Conservation (phyloP, 1,140 invertebrate genomes). For the Phymastichus coffea region DNA sequence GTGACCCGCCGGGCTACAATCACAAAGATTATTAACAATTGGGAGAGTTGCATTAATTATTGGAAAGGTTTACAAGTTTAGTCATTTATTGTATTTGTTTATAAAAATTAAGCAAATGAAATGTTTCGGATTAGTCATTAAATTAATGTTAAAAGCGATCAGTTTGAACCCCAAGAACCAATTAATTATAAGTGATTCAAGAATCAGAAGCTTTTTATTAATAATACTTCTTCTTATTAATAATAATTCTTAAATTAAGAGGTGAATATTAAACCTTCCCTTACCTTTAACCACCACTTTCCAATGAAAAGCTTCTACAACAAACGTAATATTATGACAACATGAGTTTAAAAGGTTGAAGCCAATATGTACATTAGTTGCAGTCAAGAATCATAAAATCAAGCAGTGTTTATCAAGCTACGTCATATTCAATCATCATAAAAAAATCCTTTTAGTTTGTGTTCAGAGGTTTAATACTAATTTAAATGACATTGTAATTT, state of each 20-base stretch:
- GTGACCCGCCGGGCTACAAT: constrained; percentile 72
- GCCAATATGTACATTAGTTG: no score
- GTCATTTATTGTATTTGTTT: not conserved
- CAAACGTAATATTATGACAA: constrained; percentile 52
- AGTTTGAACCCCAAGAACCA: constrained; percentile 42
- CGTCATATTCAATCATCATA: no score
- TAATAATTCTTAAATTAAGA: constrained; percentile 25
- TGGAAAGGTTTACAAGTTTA: not conserved
- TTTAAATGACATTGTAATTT: not conserved
- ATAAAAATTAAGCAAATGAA: not conserved
- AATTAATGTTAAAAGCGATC: no score
- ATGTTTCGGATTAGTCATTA: not conserved
- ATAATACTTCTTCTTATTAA: no score
- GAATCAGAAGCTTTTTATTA: no score
- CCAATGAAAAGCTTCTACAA: constrained; percentile 64
- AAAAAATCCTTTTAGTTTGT: no score
- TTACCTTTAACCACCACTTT: constrained; percentile 66
- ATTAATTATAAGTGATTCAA: constrained; percentile 30
- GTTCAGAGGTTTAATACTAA: no score
- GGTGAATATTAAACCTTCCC: constrained; percentile 39
- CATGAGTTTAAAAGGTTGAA: no score
- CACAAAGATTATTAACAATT: not conserved
- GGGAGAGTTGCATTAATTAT: not conserved
- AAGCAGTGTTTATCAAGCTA: no score
- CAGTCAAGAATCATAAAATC: no score